These are phyloP conservation scores for Tachysurus fulvidraco DNA, from an alignment of 2,113 vertebrate species.

Conservation along the genomic window DNA sequence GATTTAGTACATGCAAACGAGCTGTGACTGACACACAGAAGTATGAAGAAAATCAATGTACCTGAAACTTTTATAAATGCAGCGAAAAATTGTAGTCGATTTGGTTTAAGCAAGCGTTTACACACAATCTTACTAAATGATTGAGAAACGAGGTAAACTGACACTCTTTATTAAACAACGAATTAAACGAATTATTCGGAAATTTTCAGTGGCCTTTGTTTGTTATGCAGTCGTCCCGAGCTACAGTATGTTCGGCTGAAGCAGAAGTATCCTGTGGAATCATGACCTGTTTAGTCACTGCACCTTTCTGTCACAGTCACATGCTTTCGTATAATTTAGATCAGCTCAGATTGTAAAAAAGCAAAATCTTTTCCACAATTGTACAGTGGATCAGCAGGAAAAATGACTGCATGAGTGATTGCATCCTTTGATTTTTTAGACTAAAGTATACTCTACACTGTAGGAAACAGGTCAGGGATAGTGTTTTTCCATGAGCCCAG, in stretches of 20 bases:
- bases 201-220: background rate
- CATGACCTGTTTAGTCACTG: background rate
- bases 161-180: background rate
- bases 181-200: background rate
- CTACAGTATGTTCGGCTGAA: background rate
- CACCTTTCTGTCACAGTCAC: background rate
- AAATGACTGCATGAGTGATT: background rate
- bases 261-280: background rate
- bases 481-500: constrained; percentile 11
- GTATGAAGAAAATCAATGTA: too few species aligned
- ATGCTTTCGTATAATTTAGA: background rate
- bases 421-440: background rate
- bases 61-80: background rate
- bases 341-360: too few species aligned
- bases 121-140: background rate
- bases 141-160: background rate
- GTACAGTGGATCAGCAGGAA: background rate
- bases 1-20: background rate
- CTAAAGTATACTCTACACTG: constrained; percentile 1
- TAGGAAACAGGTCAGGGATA: constrained; percentile 6
- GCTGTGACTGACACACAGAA: background rate
- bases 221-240: background rate
- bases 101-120: background rate
- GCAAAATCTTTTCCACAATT: constrained; percentile 8
- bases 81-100: background rate